Evolutionary conservation across 2,113 vertebrate species (phyloP), one percentile per base, ranked within the genome.

Genomic region (Galbula dea): DNA sequence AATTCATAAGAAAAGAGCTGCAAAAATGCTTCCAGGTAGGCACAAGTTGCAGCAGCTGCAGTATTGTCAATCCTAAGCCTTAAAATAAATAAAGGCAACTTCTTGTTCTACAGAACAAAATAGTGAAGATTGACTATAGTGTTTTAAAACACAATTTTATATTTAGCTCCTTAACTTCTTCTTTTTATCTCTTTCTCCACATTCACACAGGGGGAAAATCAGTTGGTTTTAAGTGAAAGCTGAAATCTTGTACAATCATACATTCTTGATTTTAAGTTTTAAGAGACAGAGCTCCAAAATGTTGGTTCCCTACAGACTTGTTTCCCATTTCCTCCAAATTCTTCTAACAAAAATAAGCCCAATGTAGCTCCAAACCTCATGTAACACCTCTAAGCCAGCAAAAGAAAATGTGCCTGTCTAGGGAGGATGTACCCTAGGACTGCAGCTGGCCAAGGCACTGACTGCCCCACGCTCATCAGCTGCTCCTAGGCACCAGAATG

Each of bases 331-430:
- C 19, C 39, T 29, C 22, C 27, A 16, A 29, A 18, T 8, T 15
- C 5, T 15, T 18, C 36, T 23, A 21, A 23, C 26, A 26, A 24
- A 11, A 58, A 4, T 2, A 24, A 79, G 20, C 51, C 12, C 3
- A 1, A 11, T 1, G 10, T 23, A 21, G 51, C 32, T 72, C 43
- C 51, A 10, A 4, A 12, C 43, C 27, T 20, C 32, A 11, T 2
- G 1, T 2, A 26, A 17, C 52, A 32, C 30, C 30, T 10, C 41
- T 8, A 16, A 43, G 34, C 11, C 61, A 39, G 36, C 43, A 9
- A 7, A 17, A 41, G 7, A 3, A 13, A 26, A 16, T 1, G 4
- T 14, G 24, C 20, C 30, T 4, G 17, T 2, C 17, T 4, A 10
- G 14, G 22, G 22, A 37, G 24, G 30, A 34, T 6, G 10, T 2